Conservation (phyloP, 2,113 vertebrate genomes). For the Notechis scutatus region DNA sequence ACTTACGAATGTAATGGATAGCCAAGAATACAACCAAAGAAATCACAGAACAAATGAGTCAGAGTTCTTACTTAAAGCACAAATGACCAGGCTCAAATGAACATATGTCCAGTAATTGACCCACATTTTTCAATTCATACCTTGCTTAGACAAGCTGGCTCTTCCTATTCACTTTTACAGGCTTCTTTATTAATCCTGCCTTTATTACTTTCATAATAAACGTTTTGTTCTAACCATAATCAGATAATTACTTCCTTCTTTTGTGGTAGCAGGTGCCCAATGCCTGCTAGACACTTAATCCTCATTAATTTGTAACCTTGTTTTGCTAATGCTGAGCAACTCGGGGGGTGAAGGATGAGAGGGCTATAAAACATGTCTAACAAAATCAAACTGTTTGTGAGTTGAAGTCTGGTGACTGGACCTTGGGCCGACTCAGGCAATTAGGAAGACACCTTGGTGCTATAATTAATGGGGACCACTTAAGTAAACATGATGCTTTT, state of each 20-base stretch:
- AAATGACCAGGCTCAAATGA: neutral
- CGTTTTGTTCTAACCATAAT: neutral
- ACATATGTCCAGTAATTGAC: neutral
- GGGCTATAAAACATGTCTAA: neutral
- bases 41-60: neutral
- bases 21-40: neutral
- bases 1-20: neutral
- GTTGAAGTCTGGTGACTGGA: neutral
- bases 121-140: neutral
- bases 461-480: neutral
- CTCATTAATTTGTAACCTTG: neutral
- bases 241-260: neutral
- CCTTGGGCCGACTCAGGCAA: neutral
- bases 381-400: neutral
- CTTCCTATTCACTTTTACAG: neutral
- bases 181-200: neutral
- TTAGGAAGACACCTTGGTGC: neutral
- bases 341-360: neutral
- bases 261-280: neutral
- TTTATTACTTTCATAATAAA: neutral
- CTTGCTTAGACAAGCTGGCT: neutral
- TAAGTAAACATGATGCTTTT: neutral
- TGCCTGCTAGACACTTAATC: neutral
- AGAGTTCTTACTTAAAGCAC: neutral
- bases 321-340: neutral